These are phyloP conservation scores for Ranitomeya imitator DNA, from an alignment of 2,113 vertebrate species.

Conservation along the genomic window DNA sequence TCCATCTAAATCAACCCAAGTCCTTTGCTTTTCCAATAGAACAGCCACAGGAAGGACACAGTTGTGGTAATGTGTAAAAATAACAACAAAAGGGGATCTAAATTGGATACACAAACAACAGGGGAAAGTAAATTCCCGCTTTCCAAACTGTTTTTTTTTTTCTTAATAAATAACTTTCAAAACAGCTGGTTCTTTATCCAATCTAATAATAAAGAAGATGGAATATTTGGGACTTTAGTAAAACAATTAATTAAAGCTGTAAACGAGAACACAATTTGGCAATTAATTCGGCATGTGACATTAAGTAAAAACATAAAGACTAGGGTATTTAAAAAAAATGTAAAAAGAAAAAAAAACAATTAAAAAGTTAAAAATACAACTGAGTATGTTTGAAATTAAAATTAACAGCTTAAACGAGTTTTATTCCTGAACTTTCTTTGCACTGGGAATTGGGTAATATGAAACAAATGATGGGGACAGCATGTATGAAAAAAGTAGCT, in stretches of 20 bases:
- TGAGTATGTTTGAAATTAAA: neutral
- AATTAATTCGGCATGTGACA: neutral
- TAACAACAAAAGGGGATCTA: conserved; percentile 21
- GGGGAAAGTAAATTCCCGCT: neutral
- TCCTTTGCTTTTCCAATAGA: conserved; percentile 24
- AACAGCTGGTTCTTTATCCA: neutral
- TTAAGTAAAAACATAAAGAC: neutral
- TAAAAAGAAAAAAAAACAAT: neutral
- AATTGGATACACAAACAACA: neutral
- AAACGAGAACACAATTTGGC: neutral
- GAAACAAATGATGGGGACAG: neutral
- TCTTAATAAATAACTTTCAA: neutral
- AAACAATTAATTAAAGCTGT: neutral
- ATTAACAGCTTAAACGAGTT: neutral
- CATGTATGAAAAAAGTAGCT: too few relatives aligned
- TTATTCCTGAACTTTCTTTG: neutral
- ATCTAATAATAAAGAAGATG: neutral
- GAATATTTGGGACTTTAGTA: neutral
- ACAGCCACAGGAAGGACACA: conserved; percentile 8
- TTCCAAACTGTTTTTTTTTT: neutral
- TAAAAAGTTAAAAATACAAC: conserved; percentile 5
- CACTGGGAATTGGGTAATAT: neutral
- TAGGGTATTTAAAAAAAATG: neutral
- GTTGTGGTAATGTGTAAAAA: conserved; percentile 36
- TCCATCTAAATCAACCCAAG: conserved; percentile 47